phyloP scores from a whole-genome alignment of 2,888 invertebrate species.

The Bimastos eiseni region DNA sequence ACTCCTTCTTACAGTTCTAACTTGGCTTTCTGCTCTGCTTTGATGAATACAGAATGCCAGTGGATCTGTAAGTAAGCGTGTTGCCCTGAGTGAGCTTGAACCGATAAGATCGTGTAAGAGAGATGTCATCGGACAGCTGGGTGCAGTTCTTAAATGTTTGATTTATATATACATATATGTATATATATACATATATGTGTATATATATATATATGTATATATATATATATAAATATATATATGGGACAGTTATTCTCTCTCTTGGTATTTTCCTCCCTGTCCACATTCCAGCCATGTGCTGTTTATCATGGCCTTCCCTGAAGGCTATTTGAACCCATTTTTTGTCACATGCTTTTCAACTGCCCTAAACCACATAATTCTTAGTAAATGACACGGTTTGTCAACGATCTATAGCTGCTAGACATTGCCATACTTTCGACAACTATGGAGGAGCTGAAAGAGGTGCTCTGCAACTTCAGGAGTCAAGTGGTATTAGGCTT shows the following conservation, averaged over 20 bases:
- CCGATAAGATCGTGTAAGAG: not conserved
- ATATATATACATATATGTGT: no score
- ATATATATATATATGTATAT: no score
- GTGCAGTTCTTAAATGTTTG: not conserved
- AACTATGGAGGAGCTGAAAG: not conserved
- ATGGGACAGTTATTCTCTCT: no score
- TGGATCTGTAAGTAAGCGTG: slow-evolving; percentile 6
- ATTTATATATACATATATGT: not conserved
- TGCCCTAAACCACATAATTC: not conserved
- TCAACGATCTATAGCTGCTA: not conserved
- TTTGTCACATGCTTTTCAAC: not conserved
- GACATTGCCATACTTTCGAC: not conserved
- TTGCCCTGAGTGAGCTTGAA: not conserved
- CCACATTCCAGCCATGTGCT: not conserved
- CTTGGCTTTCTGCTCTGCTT: not conserved
- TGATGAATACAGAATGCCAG: slow-evolving; percentile 3
- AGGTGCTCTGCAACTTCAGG: not conserved
- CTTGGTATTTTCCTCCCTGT: not conserved
- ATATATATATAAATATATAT: no score
- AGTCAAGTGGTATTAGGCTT: not conserved
- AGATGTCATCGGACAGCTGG: not conserved
- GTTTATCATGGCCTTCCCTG: not conserved
- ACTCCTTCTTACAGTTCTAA: slow-evolving; percentile 6
- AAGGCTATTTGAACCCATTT: not conserved
- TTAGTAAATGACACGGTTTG: not conserved